A percentile compares a stretch with the other conserved stretches of the same genome.
Conservation (phyloP, 2,888 invertebrate species). For the Cybosia mesomella region DNA sequence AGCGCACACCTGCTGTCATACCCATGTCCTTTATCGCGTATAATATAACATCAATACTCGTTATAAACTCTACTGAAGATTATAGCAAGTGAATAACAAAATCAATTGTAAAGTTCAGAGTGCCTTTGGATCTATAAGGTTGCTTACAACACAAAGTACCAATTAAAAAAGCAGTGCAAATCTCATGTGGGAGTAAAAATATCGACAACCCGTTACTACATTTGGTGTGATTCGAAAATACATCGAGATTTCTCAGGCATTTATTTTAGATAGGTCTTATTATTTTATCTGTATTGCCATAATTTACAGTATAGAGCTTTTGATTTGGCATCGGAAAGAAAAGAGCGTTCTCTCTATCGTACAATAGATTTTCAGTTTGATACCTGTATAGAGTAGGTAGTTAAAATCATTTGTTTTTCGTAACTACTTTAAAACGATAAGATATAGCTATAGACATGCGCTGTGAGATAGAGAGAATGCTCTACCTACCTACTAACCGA, state of each 20-base stretch:
- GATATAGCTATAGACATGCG: too few species aligned
- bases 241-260: background rate
- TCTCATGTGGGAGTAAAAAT: background rate
- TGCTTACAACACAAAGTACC: background rate
- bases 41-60: background rate
- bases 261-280: background rate
- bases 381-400: too few species aligned
- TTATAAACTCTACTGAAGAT: background rate
- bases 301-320: too few species aligned
- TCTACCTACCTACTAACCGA: too few species aligned
- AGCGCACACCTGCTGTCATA: slow-evolving; percentile 42
- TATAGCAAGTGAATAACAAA: slow-evolving; percentile 2
- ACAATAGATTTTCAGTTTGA: too few species aligned
- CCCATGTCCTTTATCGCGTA: slow-evolving; percentile 27
- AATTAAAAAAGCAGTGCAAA: background rate
- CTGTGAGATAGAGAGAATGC: too few species aligned
- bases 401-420: too few species aligned
- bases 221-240: background rate
- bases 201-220: background rate
- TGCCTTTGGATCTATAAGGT: background rate
- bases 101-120: background rate
- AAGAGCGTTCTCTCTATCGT: background rate
- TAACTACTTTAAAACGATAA: too few species aligned
- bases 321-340: too few species aligned
- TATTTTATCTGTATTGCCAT: too few species aligned